Percentiles rank a stretch among this genome's conserved stretches.
Evolutionary conservation across 2,113 vertebrate species (phyloP).

Genomic region (Malurus elegans): DNA sequence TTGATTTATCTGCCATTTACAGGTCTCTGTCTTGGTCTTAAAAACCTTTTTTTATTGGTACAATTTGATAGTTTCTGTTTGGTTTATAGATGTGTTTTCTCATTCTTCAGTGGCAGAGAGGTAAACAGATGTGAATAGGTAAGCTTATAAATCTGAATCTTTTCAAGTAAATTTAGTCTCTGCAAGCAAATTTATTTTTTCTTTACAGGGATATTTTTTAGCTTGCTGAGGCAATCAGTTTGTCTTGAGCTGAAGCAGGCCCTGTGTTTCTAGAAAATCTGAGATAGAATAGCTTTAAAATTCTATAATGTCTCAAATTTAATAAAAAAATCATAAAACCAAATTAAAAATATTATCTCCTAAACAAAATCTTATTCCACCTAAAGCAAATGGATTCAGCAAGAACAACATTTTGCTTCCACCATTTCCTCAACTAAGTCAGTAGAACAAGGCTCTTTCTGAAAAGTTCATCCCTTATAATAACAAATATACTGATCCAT

Average conservation of each 20-base stretch:
- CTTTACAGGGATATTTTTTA: not conserved
- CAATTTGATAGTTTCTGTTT: not conserved
- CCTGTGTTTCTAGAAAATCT: not conserved
- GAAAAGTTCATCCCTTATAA: not conserved
- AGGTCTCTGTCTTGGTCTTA: not conserved
- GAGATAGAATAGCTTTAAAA: not conserved
- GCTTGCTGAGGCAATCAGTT: not conserved
- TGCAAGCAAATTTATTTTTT: not conserved
- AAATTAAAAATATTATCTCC: not conserved
- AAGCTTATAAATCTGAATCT: not conserved
- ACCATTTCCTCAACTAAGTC: not conserved
- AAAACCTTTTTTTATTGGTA: slow-evolving; percentile 6
- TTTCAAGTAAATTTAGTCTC: not conserved
- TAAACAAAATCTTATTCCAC: not conserved
- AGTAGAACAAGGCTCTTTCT: not conserved
- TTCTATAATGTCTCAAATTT: not conserved
- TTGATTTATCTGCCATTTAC: slow-evolving; percentile 17
- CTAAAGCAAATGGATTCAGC: not conserved
- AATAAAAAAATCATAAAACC: not conserved
- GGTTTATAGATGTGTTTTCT: not conserved
- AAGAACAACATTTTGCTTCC: not conserved
- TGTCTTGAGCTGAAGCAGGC: not conserved
- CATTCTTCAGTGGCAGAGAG: not conserved
- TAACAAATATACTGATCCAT: not conserved
- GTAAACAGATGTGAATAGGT: not conserved